These are phyloP conservation scores for Leucoraja ocellata DNA, from an alignment of 2,797 vertebrate genomes.

Conservation along the genomic window DNA sequence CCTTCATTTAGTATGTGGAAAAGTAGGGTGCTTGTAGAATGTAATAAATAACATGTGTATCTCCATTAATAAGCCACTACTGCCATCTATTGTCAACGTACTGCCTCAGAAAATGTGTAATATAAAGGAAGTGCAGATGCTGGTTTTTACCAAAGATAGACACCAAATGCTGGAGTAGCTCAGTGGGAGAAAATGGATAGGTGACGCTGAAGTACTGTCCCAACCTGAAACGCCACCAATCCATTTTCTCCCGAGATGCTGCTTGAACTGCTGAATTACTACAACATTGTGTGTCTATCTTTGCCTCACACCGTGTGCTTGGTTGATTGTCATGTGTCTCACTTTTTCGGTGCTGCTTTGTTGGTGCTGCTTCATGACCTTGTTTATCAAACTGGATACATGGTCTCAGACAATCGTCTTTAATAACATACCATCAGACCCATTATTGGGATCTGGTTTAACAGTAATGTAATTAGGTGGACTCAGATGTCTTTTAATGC, in stretches of 20 bases:
- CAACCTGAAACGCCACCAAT: too few relatives aligned
- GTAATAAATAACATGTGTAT: not conserved
- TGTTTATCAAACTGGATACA: not conserved
- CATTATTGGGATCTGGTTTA: not conserved
- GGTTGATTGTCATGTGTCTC: not conserved
- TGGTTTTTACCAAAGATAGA: too few relatives aligned
- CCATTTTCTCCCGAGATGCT: too few relatives aligned
- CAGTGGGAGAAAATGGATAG: too few relatives aligned
- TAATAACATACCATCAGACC: not conserved
- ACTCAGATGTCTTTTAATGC: not conserved
- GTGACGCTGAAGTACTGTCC: too few relatives aligned
- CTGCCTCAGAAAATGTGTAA: not conserved
- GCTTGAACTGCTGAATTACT: too few relatives aligned
- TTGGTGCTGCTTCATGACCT: not conserved
- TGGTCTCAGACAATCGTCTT: not conserved
- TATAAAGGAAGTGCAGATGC: too few relatives aligned
- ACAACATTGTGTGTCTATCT: too few relatives aligned
- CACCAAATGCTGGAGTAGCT: too few relatives aligned
- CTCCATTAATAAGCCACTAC: not conserved
- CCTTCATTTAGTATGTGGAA: not conserved
- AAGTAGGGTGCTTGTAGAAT: not conserved
- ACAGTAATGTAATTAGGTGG: not conserved
- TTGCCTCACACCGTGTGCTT: not conserved
- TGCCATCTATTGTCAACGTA: conserved; percentile 12
- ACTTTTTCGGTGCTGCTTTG: not conserved